Evolutionary conservation across 2,888 invertebrate genomes (phyloP), one percentile per base, ranked within the genome.

Genomic region (Tortricodes alternella): DNA sequence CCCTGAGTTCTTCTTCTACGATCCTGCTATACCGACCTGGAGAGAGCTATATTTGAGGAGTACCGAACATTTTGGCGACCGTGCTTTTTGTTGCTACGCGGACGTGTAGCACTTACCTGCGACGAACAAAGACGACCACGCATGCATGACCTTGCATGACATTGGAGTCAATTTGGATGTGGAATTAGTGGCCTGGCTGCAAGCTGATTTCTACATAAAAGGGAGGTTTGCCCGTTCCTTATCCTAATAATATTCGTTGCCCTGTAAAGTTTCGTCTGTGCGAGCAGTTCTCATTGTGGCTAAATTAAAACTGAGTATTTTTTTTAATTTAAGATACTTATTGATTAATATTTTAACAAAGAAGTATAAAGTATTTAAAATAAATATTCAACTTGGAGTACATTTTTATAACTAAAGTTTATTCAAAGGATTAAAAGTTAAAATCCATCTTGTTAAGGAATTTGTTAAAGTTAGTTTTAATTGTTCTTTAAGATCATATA

Each of bases 91-190:
- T 38, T 38, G 38, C 21, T 38, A 38, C 38, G 38, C 8, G 38
- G 38, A 38, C 4, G 8, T 19, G 38, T 19, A 38, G 38, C 38
- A 34, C 38, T 18, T 38, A 38, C 38, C 38, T 38, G 38, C 38
- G 7, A n/a, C 21, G 9, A 0, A 27, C n/a, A 27, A 19, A 19
- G 8, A 18, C 21, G 11, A 13, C 4, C 34, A 6, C 11, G 34
- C 34, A 15, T 34, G 11, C 34, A 34, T 15, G 11, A 34, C 34
- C 34, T 11, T 38, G n/a, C 6, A 11, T 1, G 5, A 5, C 4
- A 18, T 38, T 18, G 16, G 19, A 15, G 8, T 3, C 2, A 38
- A 7, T 7, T n/a, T 18, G 38, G 18, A 38, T 11, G 2, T 6
- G 19, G 18, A 13, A 19, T 6, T 13, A n/a, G 19, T 1, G 19